These are phyloP conservation scores for Trichopoda pennipes DNA, from an alignment of 2,888 invertebrate species.

Conservation along the genomic window DNA sequence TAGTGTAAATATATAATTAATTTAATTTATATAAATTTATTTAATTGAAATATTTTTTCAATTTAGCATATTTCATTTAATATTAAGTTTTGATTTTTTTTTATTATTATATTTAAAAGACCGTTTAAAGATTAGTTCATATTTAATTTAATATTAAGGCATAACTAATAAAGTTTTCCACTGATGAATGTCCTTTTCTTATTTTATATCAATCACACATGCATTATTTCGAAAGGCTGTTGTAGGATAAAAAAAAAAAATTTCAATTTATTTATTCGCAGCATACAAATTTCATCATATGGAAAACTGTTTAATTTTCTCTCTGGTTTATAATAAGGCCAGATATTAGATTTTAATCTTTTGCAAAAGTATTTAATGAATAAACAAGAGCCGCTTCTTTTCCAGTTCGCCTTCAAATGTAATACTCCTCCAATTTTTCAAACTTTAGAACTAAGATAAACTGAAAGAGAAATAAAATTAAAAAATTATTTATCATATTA, in stretches of 20 bases:
- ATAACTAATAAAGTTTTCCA: conserved; percentile 49
- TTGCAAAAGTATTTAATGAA: no score
- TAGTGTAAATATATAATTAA: background rate
- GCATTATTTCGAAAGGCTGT: conserved; percentile 7
- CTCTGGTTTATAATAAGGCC: no score
- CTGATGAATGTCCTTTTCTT: background rate
- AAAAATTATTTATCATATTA: no score
- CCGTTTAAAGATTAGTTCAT: no score
- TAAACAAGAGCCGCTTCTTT: no score
- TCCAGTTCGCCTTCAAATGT: no score
- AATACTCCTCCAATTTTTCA: no score
- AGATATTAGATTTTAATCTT: no score
- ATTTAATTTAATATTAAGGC: conserved; percentile 51
- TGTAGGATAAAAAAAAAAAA: conserved; percentile 6
- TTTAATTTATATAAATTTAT: conserved; percentile 8
- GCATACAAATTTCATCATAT: conserved; percentile 3
- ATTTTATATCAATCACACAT: conserved; percentile 50
- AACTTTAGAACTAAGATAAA: no score
- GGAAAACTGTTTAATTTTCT: conserved; percentile 13
- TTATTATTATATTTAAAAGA: no score
- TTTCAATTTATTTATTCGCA: conserved; percentile 19
- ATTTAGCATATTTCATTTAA: background rate
- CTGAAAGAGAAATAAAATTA: no score
- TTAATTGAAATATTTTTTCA: background rate
- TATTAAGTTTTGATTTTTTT: no score